Percentiles rank a stretch among this genome's conserved stretches.
These are phyloP conservation scores for Muschampia plurimacula DNA, from an alignment of 2,888 invertebrate genomes.

Conservation along the genomic window DNA sequence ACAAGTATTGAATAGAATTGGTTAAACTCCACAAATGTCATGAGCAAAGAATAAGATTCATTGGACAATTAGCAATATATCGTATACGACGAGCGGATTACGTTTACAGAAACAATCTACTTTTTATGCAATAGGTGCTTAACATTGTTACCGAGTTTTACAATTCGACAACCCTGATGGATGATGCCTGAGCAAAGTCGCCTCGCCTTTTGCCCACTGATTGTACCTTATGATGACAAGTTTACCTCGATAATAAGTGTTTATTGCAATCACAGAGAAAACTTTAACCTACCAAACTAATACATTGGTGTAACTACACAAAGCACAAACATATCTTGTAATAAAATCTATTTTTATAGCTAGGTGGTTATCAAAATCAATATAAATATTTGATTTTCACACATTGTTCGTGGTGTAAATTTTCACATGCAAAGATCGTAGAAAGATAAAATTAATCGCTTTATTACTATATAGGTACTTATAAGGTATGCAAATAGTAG, in stretches of 20 bases:
- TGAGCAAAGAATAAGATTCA: background rate
- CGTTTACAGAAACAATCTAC: background rate
- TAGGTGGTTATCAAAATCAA: too few relatives aligned
- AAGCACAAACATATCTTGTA: background rate
- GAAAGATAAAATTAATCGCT: too few relatives aligned
- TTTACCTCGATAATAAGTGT: constrained; percentile 78
- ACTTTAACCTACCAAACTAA: constrained; percentile 22
- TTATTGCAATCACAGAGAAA: constrained; percentile 70
- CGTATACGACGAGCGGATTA: background rate
- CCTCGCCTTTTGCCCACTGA: constrained; percentile 71
- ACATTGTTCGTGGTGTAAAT: too few relatives aligned
- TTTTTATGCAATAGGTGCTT: background rate
- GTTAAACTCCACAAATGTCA: background rate
- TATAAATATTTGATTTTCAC: too few relatives aligned
- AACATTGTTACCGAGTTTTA: background rate
- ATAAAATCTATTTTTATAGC: too few relatives aligned
- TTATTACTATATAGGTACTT: too few relatives aligned
- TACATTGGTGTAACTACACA: constrained; percentile 2
- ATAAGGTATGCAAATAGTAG: too few relatives aligned
- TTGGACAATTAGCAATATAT: background rate
- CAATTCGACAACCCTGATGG: constrained; percentile 26
- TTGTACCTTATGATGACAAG: constrained; percentile 84
- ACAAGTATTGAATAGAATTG: background rate
- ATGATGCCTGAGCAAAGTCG: constrained; percentile 42
- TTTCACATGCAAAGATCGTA: too few relatives aligned